Evolutionary conservation across 2,113 vertebrate genomes (phyloP), one percentile per base, ranked within the genome.

Genomic region (Balaeniceps rex): DNA sequence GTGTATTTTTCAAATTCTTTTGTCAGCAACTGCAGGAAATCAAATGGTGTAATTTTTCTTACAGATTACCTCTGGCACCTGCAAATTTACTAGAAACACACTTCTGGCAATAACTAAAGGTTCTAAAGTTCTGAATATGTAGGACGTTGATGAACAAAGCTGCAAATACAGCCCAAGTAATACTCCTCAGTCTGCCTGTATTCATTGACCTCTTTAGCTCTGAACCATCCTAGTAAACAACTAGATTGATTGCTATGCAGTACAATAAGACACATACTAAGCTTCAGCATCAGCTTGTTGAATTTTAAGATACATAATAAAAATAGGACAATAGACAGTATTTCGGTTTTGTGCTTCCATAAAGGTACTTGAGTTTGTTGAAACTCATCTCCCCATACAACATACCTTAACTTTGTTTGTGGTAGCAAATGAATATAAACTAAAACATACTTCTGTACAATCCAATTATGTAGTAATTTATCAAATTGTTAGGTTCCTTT

Each of bases 241-340:
- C 71, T 29, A 65, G 76, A 91, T 10, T 85, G 68, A 90, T 38
- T 66, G 83, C 66, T 42, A 33, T 34, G 42, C 36, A 70, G 60
- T 44, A 38, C 29, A 38, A 46, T 57, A 76, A 84, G 91, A 92
- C 65, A 55, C 40, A 87, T 11, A 38, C n/a, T 49, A 34, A 26
- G 54, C 71, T 77, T 65, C 54, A 61, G 70, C 68, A 85, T 66
- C 83, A 92, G 83, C 54, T 38, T 47, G 49, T 7, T 65, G 68
- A 94, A 92, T 90, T 93, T 92, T 70, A 94, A 92, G 71, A 66
- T 29, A 69, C 12, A 14, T 51, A 86, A 85, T 85, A 92, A 90
- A 90, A 68, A 52, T 12, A 91, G 21, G 26, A 83, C 63, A 84
- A 88, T 2, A 80, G 71, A 72, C 47, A 90, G 57, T 8, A 55